Percentiles rank a stretch among this genome's conserved stretches.
These are phyloP conservation scores for Trichonephila inaurata DNA, from an alignment of 1,140 invertebrate species.

Conservation along the genomic window DNA sequence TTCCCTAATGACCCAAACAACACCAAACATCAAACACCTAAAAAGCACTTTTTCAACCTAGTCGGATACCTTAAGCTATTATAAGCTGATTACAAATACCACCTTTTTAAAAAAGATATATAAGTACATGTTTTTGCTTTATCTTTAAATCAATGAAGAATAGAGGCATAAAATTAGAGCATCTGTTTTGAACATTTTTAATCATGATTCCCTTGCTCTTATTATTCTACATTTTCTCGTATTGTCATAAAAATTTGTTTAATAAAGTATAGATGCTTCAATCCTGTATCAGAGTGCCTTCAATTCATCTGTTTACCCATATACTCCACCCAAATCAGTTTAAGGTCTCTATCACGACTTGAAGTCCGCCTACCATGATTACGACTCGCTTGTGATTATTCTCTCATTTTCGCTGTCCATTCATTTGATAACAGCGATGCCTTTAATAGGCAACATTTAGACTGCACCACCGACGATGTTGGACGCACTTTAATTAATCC, in stretches of 20 bases:
- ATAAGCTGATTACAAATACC: too few species aligned
- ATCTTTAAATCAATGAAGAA: too few species aligned
- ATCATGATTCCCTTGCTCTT: too few species aligned
- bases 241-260: neutral
- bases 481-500: slow-evolving; percentile 16
- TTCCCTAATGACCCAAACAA: too few species aligned
- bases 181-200: too few species aligned
- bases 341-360: slow-evolving; percentile 15
- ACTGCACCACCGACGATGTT: neutral
- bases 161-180: too few species aligned
- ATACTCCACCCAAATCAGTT: neutral
- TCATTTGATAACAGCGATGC: slow-evolving; percentile 9
- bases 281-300: neutral
- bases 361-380: neutral
- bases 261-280: neutral
- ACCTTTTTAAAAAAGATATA: too few species aligned
- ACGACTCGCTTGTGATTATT: slow-evolving; percentile 1
- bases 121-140: too few species aligned
- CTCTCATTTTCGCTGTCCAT: slow-evolving; percentile 21
- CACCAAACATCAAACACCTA: too few species aligned
- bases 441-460: slow-evolving; percentile 18
- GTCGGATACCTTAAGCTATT: too few species aligned
- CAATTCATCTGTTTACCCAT: neutral
- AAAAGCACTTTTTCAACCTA: too few species aligned
- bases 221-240: too few species aligned